Evolutionary conservation across 2,113 vertebrate genomes (phyloP), one percentile per base, ranked within the genome.

Genomic region (Thymallus thymallus): DNA sequence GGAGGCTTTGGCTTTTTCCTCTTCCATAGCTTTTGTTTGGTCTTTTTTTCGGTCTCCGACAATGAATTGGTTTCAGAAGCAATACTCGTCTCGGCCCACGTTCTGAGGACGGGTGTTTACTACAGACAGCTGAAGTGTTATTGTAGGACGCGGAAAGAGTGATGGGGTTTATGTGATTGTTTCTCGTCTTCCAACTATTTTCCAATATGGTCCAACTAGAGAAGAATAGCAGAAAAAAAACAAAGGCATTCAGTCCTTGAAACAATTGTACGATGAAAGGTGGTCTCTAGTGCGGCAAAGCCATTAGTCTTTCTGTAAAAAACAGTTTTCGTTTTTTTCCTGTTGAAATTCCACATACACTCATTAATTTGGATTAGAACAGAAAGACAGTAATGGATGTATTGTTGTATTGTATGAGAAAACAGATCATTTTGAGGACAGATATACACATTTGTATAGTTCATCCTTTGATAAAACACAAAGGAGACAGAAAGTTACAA

Each of bases 61-160:
- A 83, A 84, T 86, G 84, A 80, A 83, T 85, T 90, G 85, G 77
- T 82, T 91, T 92, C 88, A 10, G 85, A 80, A 85, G 78, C 58
- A 35, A 12, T 69, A 66, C 73, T 85, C 69, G 48, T 69, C 72
- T 68, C 32, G 66, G 66, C 79, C 48, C 68, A 69, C 72, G 74
- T 82, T 84, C 74, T n/a, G 74, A 79, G 75, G 67, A 18, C 22
- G 72, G 66, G 32, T 82, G 84, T 88, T 88, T 80, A 79, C 84
- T 75, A 83, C 72, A 86, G 75, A 84, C 79, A 84, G 82, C 78
- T 82, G 81, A 68, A 77, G 79, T 85, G 87, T 84, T 85, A 84
- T 86, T 87, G 80, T 84, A 76, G 16, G 76, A 84, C 73, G 73
- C 70, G 81, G 56, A 85, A 73, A 86, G 83, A 90, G 86, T 85